These are phyloP conservation scores for Bos indicus DNA, from an alignment of 2,113 vertebrate species.

Conservation along the genomic window DNA sequence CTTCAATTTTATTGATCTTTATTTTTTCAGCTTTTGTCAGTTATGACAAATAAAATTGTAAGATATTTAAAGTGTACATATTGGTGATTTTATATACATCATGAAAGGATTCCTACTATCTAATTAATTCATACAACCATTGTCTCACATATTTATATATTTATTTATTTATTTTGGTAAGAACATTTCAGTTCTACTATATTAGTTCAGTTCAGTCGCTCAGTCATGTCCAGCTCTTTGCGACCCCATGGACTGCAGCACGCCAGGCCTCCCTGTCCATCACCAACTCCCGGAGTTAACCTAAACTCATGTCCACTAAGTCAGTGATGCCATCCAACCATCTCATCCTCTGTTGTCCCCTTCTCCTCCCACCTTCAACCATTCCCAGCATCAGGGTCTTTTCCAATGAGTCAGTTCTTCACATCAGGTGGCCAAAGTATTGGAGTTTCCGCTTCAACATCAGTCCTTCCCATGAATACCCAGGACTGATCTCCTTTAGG, in stretches of 20 bases:
- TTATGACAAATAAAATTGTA: not conserved
- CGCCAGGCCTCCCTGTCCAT: not conserved
- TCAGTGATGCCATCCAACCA: not conserved
- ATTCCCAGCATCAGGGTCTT: not conserved
- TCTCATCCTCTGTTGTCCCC: rapidly evolving
- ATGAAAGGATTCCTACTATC: not conserved
- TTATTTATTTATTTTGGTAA: not conserved
- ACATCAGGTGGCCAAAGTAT: not conserved
- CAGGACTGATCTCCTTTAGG: not conserved
- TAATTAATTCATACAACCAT: not conserved
- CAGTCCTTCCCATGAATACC: not conserved
- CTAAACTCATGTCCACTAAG: not conserved
- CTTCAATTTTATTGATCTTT: not conserved
- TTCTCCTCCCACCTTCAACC: not conserved
- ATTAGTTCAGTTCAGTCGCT: not conserved
- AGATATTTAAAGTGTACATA: not conserved
- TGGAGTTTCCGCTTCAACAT: not conserved
- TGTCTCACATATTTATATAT: not conserved
- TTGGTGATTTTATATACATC: not conserved
- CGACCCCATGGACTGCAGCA: not conserved
- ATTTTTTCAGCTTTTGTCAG: not conserved
- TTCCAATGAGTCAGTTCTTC: not conserved
- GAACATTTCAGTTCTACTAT: not conserved
- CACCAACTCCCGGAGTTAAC: not conserved
- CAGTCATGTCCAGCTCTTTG: not conserved